Evolutionary conservation across 2,113 vertebrate genomes (phyloP).

Genomic region (Tupaia tana): DNA sequence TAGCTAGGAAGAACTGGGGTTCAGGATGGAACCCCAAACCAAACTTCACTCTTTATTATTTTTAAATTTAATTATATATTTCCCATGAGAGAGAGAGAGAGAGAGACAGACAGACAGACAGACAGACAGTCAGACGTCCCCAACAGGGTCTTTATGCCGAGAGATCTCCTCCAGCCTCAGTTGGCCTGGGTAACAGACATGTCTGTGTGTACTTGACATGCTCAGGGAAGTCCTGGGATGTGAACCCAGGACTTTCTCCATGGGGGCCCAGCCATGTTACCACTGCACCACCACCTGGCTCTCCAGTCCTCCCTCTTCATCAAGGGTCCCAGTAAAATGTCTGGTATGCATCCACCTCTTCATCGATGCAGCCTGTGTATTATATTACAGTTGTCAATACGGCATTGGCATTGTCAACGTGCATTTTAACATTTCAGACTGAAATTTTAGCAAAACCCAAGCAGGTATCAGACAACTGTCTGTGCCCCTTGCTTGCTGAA

Average conservation of each 20-base stretch:
- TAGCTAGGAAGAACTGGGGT: neutral
- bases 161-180: too few species aligned
- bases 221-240: too few species aligned
- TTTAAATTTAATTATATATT: too few species aligned
- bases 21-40: neutral
- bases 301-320: neutral
- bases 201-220: too few species aligned
- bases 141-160: too few species aligned
- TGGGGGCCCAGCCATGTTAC: too few species aligned
- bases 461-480: neutral
- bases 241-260: too few species aligned
- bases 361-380: rapidly evolving
- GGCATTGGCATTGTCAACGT: neutral
- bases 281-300: too few species aligned
- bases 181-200: too few species aligned
- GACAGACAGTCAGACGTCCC: too few species aligned
- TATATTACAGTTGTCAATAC: neutral
- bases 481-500: neutral
- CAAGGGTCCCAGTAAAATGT: neutral
- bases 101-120: too few species aligned
- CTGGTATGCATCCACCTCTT: rapidly evolving
- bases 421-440: neutral
- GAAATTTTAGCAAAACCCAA: neutral
- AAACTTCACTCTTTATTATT: neutral
- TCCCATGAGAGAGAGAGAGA: too few species aligned